Evolutionary conservation across 2,797 vertebrate species (phyloP).

Genomic region (Spheniscus humboldti): DNA sequence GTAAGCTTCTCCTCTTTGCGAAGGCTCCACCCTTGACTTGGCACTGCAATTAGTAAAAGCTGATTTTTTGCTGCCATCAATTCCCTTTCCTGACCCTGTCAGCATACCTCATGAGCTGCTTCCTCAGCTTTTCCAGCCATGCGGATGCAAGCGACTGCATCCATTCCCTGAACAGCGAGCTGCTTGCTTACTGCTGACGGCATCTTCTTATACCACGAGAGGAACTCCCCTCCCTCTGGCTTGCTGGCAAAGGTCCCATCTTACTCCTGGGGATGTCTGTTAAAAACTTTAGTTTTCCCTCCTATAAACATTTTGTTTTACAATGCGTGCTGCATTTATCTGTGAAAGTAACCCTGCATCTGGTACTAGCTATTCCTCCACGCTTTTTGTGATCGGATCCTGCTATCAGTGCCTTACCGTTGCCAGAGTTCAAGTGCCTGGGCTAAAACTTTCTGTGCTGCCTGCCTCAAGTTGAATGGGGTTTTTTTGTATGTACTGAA

Average conservation of each 20-base stretch:
- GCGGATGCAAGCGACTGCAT: not conserved
- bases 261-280: not conserved
- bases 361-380: not conserved
- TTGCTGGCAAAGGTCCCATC: not conserved
- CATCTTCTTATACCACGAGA: not conserved
- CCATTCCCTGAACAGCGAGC: not conserved
- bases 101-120: accelerated
- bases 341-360: not conserved
- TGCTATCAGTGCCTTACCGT: not conserved
- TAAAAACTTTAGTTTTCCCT: not conserved
- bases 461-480: not conserved
- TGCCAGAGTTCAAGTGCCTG: not conserved
- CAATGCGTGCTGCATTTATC: not conserved
- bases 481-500: not conserved
- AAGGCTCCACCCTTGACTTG: not conserved
- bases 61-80: not conserved
- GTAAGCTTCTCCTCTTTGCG: not conserved
- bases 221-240: not conserved
- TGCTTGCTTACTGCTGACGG: not conserved
- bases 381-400: not conserved
- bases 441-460: not conserved
- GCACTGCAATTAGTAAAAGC: not conserved
- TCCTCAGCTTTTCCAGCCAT: not conserved
- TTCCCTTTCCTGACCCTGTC: not conserved
- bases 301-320: not conserved